Base-by-base conservation (phyloP, 1,140 invertebrate genomes). In the Atta cephalotes region DNA sequence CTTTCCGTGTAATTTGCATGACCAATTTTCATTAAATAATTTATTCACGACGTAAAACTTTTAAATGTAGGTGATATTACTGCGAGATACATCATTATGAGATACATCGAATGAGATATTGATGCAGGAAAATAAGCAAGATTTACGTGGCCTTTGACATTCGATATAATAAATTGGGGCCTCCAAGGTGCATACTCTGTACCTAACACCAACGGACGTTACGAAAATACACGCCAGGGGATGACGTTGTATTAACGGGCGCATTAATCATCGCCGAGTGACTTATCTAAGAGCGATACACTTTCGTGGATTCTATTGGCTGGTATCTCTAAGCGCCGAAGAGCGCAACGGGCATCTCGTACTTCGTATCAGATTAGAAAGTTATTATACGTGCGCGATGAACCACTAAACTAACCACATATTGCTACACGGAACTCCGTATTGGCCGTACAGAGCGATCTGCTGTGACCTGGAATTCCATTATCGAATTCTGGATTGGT, bases 391-490 rank as follows among this genome's bases (percentile, higher is more conserved):
- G 62, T 31, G 74, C 72, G 74, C 72, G 82, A 85, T 85, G 72
- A 49, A 79, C 76, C 85, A 63, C 65, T 72, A 63, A 82, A 86
- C 49, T 66, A 35, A 85, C 85, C 78, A 82, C 65, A 82, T 81
- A 80, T 82, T 86, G 66, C 60, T 85, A 85, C 82, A 77, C 74
- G 80, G 74, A 85, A 58, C 68, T 86, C 60, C 56, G n/a, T 51
- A 85, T 85, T 85, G 82, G 71, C 63, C 49, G 82, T 79, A 45
- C 14, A 60, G 28, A 88, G 51, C 9, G 65, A 87, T 90, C 78
- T 86, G 88, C 79, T 71, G 49, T 81, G 88, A 90, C 89, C 89
- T 71, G 84, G 90, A 91, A 91, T 91, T 86, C 87, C 60, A 90
- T 90, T 86, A 91, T 91, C 82, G 90, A 91, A 91, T 90, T 88